A percentile compares a stretch with the other conserved stretches of the same genome.
Conservation (phyloP, 2,888 invertebrate species). For the Elysia crispata region DNA sequence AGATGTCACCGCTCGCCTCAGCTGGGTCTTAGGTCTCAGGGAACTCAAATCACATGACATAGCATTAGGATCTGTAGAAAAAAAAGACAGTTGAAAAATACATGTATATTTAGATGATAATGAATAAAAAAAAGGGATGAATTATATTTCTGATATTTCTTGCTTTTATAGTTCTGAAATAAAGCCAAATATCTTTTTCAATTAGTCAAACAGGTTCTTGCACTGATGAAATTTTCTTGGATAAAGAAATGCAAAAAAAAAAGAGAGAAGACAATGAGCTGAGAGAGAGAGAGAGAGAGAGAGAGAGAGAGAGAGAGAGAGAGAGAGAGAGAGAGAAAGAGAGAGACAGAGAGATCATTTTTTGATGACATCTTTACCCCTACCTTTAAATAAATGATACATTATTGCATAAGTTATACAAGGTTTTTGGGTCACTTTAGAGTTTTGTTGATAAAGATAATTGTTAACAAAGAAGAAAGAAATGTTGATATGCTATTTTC, state of each 20-base stretch:
- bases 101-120: not conserved
- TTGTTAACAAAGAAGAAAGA: not conserved
- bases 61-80: not conserved
- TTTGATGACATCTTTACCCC: too few relatives aligned
- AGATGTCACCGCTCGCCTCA: slow-evolving; percentile 47
- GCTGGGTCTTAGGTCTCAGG: slow-evolving; percentile 31
- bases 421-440: too few relatives aligned
- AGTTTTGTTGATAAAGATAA: too few relatives aligned
- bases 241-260: too few relatives aligned
- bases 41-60: slow-evolving; percentile 44
- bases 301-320: slow-evolving; percentile 24
- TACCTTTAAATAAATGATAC: too few relatives aligned
- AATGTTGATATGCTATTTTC: not conserved
- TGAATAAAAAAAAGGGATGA: not conserved
- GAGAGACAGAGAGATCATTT: slow-evolving; percentile 20
- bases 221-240: too few relatives aligned
- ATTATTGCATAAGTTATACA: too few relatives aligned
- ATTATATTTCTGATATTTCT: not conserved
- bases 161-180: not conserved
- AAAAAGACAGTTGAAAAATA: not conserved
- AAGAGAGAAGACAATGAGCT: too few relatives aligned
- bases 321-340: slow-evolving; percentile 21
- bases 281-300: slow-evolving; percentile 15
- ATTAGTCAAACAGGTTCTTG: too few relatives aligned
- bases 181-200: not conserved